Evolutionary conservation across 2,113 vertebrate species (phyloP).

Genomic region (Entosphenus tridentatus): DNA sequence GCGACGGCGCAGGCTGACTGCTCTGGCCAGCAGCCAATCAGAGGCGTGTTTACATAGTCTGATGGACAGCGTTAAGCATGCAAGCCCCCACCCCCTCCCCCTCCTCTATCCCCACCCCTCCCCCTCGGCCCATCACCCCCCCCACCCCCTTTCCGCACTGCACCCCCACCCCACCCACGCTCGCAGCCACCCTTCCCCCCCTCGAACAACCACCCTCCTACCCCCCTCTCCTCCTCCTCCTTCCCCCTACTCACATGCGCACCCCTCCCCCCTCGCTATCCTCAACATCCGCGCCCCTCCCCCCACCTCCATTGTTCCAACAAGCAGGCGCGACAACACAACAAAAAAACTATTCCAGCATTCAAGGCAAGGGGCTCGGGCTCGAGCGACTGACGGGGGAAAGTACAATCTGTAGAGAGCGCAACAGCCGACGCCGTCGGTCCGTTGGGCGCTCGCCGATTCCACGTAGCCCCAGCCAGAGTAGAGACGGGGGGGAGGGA

Average conservation of each 20-base stretch:
- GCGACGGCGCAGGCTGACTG: conserved; percentile 6
- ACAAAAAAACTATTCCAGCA: conserved; percentile 6
- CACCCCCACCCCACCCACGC: conserved; percentile 1
- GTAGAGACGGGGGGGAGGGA: too few species aligned
- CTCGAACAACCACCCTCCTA: not conserved
- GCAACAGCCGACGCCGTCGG: not conserved
- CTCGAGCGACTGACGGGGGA: conserved; percentile 1
- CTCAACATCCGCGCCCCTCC: not conserved
- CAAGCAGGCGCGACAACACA: not conserved
- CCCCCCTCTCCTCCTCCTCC: not conserved
- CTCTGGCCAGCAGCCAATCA: conserved; percentile 36
- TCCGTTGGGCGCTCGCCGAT: not conserved
- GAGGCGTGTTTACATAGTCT: conserved; percentile 26
- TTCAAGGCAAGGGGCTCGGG: not conserved
- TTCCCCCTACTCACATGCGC: not conserved
- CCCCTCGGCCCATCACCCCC: conserved; percentile 1
- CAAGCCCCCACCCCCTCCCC: not conserved
- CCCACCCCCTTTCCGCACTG: not conserved
- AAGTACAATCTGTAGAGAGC: not conserved
- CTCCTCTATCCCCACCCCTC: not conserved
- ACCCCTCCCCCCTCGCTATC: not conserved
- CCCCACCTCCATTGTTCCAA: conserved; percentile 4
- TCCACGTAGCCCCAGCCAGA: not conserved
- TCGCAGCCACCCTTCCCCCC: not conserved
- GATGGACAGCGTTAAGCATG: conserved; percentile 23